Base-by-base conservation (phyloP, 2,888 invertebrate species). In the Dicycla oo region DNA sequence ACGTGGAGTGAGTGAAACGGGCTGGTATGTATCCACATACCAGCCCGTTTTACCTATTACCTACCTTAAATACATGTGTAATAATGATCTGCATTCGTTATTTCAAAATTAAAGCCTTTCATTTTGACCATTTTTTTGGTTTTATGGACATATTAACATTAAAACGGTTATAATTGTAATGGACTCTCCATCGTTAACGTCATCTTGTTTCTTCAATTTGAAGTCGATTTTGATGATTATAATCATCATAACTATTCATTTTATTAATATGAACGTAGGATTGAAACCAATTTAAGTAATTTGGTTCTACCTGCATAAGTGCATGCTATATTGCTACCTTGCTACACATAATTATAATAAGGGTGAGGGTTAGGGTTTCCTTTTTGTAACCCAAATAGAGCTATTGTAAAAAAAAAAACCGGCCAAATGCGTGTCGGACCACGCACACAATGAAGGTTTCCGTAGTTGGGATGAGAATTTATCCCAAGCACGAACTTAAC, bases 41-140 rank as follows among this genome's bases (percentile, higher is more conserved):
- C n/a, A n/a, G n/a, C n/a, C n/a, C n/a, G n/a, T n/a, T n/a, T n/a
- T n/a, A n/a, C n/a, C n/a, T n/a, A n/a, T n/a, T n/a, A n/a, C n/a
- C n/a, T n/a, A n/a, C n/a, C n/a, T n/a, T n/a, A n/a, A n/a, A n/a
- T n/a, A n/a, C n/a, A n/a, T n/a, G n/a, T n/a, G n/a, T n/a, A n/a
- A n/a, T 77, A 73, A 75, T 80, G 62, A 75, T 69, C 71, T 69
- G 70, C 66, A 71, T 73, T 73, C 64, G 60, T 72, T 73, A 61
- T 65, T 62, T 51, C 58, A 57, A 53, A 79, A 67, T 64, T 56
- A 69, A 70, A 75, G 8, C 49, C 66, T 69, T 81, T 71, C 23
- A 68, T 43, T 65, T 73, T 26, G 58, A 26, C 61, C 53, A 70
- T 54, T n/a, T 69, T 73, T 81, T 67, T 54, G 30, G 26, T 65